These are phyloP conservation scores for Laticauda laticaudata DNA, from an alignment of 2,113 vertebrate species.

Conservation along the genomic window DNA sequence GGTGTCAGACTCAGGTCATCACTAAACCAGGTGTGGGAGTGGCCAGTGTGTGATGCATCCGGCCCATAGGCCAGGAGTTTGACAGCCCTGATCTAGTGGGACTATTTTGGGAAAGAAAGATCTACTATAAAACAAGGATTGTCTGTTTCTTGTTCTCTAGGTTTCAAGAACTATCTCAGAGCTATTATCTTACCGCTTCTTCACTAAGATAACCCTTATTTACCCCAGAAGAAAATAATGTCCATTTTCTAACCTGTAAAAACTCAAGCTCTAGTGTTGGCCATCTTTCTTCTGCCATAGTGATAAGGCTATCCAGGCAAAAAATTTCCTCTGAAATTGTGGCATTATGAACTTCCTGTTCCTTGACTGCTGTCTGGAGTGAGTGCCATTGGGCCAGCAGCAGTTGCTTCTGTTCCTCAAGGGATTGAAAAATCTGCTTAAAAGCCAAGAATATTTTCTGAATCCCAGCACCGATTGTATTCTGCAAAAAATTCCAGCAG, in stretches of 20 bases:
- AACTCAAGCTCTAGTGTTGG: conserved; percentile 42
- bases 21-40: no score
- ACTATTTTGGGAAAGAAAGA: not conserved
- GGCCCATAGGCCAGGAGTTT: no score
- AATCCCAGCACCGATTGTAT: conserved; percentile 36
- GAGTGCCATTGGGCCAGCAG: conserved; percentile 38
- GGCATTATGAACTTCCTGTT: conserved; percentile 37
- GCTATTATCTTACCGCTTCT: not conserved
- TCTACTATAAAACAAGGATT: not conserved
- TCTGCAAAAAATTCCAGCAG: not conserved
- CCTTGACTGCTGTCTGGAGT: conserved; percentile 43
- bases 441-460: conserved; percentile 35
- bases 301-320: conserved; percentile 42
- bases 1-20: no score
- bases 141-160: not conserved
- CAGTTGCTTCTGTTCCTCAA: not conserved
- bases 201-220: not conserved
- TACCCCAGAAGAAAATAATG: not conserved
- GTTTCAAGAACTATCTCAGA: not conserved
- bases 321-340: conserved; percentile 33
- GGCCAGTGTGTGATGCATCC: no score
- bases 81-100: not conserved
- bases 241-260: conserved; percentile 32
- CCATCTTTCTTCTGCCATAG: conserved; percentile 43
- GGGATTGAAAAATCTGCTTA: conserved; percentile 26